Percentiles rank a stretch among this genome's conserved stretches.
Conservation (phyloP, 2,888 invertebrate genomes). For the Apamea monoglypha region DNA sequence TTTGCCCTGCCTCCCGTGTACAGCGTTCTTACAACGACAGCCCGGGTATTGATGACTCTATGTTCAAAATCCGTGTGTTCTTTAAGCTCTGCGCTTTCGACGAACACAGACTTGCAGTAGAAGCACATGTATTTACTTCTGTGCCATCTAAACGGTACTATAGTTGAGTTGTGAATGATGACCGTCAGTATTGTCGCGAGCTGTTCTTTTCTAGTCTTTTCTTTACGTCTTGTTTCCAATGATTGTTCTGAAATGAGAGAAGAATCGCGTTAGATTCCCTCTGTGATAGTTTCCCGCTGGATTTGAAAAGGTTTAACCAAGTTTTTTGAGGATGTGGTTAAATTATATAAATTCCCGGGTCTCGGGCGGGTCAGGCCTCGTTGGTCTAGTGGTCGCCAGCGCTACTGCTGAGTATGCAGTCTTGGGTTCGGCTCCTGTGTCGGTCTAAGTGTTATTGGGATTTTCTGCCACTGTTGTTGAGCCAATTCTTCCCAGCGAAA, state of each 20-base stretch:
- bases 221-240: constrained; percentile 42
- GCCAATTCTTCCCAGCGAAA: too few relatives aligned
- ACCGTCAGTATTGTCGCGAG: constrained; percentile 56
- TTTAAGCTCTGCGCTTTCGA: constrained; percentile 50
- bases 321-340: background rate
- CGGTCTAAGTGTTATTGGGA: background rate
- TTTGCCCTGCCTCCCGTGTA: constrained; percentile 69
- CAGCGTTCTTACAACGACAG: constrained; percentile 59
- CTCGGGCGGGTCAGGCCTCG: too few relatives aligned
- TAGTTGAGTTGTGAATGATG: constrained; percentile 64
- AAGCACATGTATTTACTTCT: constrained; percentile 67
- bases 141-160: constrained; percentile 66
- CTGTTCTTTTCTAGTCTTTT: constrained; percentile 54
- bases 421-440: background rate
- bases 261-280: constrained; percentile 57
- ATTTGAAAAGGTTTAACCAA: background rate
- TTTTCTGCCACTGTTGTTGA: too few relatives aligned
- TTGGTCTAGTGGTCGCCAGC: too few relatives aligned
- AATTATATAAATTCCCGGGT: background rate
- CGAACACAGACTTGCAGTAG: constrained; percentile 58
- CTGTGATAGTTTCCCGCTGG: background rate
- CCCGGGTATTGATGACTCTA: constrained; percentile 66
- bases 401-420: background rate
- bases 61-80: constrained; percentile 72
- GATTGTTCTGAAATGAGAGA: constrained; percentile 59